Base-by-base conservation (phyloP, 1,140 invertebrate species). In the Brachystomella parvula region DNA sequence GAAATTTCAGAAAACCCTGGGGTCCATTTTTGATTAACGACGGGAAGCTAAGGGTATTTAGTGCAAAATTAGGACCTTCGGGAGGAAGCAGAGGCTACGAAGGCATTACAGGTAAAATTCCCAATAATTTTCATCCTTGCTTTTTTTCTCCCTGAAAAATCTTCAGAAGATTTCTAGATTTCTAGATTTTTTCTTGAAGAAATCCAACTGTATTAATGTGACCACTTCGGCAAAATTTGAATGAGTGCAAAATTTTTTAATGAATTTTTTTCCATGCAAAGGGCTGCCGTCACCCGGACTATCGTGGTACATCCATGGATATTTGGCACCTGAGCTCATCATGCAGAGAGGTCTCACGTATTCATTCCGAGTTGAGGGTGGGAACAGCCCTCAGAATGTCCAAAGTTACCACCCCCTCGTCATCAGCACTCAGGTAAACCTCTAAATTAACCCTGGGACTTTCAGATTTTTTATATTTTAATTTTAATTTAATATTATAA, bases 341-440 rank as follows among this genome's bases (percentile, higher is more conserved):
- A 78, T 97, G 56, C 85, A 90, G 70, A 79, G 94, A 60, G 91
- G 91, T 15, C 79, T 92, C 15, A 89, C 85, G 0, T 96, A 96
- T 79, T 85, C 82, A 15, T 93, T 95, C 73, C 82, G 76, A 49
- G 86, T 93, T 29, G 82, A 84, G 65, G 92, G 92, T 32, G 92
- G 92, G 1, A 92, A 93, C 74, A 90, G 95, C 80, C 90, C 91
- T 2, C 89, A 94, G 75, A 92, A 89, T 68, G 81, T 90, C 0
- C 85, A 89, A 57, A 83, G 85, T 75, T 96, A 96, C 79, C 93
- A 97, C 82, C 94, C 94, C 6, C 80, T 97, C 35, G 91, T 96
- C 56, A 89, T 97, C 65, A 93, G 92, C 2, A 87, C 90, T 75
- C 90, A 93, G 75, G 71, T 69, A 53, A 68, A 32, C 24, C 26